Evolutionary conservation across 2,888 invertebrate genomes (phyloP), one percentile per base, ranked within the genome.

Genomic region (Sinodicranocentrus sp.): DNA sequence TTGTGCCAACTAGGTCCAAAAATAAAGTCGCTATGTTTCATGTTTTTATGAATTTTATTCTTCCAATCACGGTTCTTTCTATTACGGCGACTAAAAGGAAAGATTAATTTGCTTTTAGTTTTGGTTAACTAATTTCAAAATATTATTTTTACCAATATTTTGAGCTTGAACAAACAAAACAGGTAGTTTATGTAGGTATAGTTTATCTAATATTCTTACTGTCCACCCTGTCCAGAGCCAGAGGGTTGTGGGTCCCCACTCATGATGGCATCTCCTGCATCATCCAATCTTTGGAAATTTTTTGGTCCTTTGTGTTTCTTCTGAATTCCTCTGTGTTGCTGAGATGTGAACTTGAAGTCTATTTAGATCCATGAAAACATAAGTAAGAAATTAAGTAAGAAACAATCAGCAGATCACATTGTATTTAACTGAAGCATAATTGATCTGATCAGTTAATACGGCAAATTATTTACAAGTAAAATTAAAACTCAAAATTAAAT

Each of bases 1-100:
- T 86, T 88, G 63, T 88, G 88, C 88, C 88, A 88, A 5, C 71
- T 76, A 3, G 88, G 88, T 13, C 88, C 88, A 65, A 84, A 86
- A 2, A 78, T 44, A 61, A 85, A 78, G 44, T 65, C 44, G 21
- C 54, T 75, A 2, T 75, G 57, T 71, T 84, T 82, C 57, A 8
- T 28, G 17, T 72, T 57, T 75, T 65, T 63, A 19, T n/a, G 17
- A 19, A 57, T 28, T 52, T 78, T 71, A 28, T 71, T 80, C 39
- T 82, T 23, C 68, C 77, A 85, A 52, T 82, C 54, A 19, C 79
- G 68, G 10, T 63, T 17, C 25, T 67, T 82, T 6, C 63, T 28
- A n/a, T 70, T 63, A 15, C 76, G 59, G 15, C 75, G 33, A 23
- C 67, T 67, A n/a, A n/a, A n/a, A n/a, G 39, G 13, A 39, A 39